Percentiles rank a stretch among this genome's conserved stretches.
phyloP scores from a whole-genome alignment of 2,888 invertebrate genomes.

The Spatulosminthurus flaviceps region DNA sequence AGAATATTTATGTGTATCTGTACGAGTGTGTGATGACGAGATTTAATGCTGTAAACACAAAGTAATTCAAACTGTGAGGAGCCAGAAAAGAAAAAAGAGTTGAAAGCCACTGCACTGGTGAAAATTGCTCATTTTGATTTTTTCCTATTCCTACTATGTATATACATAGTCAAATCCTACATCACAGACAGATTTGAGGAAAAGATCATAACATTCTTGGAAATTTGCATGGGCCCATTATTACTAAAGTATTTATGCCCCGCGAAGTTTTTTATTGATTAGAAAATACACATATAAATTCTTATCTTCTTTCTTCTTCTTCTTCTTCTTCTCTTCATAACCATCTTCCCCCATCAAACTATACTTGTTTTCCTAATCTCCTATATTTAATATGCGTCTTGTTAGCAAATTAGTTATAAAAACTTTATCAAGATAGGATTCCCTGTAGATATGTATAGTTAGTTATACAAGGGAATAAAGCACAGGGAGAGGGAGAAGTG shows the following conservation, averaged over 20 bases:
- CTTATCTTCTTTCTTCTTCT: too few relatives aligned
- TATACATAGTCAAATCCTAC: background rate
- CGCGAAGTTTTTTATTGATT: constrained; percentile 22
- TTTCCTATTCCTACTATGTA: background rate
- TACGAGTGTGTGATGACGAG: background rate
- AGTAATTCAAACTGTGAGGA: constrained; percentile 2
- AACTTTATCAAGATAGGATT: too few relatives aligned
- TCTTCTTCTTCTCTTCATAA: too few relatives aligned
- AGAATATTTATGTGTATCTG: background rate
- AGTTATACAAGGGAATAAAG: too few relatives aligned
- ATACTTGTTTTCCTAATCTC: too few relatives aligned
- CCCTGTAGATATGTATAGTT: background rate
- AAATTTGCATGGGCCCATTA: constrained; percentile 24
- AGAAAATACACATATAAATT: background rate
- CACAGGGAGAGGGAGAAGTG: background rate
- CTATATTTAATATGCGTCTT: too few relatives aligned
- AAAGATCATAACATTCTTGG: background rate
- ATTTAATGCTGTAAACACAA: background rate
- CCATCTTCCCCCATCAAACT: too few relatives aligned
- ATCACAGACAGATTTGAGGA: constrained; percentile 22
- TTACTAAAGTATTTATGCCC: constrained; percentile 10
- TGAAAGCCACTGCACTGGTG: background rate
- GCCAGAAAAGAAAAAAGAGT: background rate
- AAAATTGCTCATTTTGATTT: background rate
- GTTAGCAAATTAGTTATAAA: too few relatives aligned